A percentile compares a stretch with the other conserved stretches of the same genome.
Evolutionary conservation across 2,888 invertebrate species (phyloP).

Genomic region (Myathropa florea): DNA sequence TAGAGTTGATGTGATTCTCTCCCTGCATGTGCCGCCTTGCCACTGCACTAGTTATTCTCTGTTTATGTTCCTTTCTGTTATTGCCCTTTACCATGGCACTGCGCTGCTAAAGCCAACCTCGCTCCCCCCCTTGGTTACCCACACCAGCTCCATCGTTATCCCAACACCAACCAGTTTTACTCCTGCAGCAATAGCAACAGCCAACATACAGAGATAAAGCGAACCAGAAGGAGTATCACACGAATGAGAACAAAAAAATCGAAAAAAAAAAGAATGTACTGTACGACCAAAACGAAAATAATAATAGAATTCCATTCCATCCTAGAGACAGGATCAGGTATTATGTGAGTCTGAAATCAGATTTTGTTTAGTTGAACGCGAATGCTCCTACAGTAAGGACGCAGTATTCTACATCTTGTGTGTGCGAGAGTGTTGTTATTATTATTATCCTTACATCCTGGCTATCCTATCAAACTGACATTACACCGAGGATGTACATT

Average conservation of each 20-base stretch:
- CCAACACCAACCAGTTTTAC: slow-evolving; percentile 49
- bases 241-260: slow-evolving; percentile 9
- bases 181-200: slow-evolving; percentile 70
- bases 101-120: slow-evolving; percentile 44
- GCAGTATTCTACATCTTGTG: slow-evolving; percentile 71
- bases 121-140: slow-evolving; percentile 1
- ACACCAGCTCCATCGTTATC: slow-evolving; percentile 40
- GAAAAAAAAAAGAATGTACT: slow-evolving; percentile 4
- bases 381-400: slow-evolving; percentile 80
- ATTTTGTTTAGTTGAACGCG: slow-evolving; percentile 78
- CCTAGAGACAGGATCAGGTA: slow-evolving; percentile 71
- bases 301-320: slow-evolving; percentile 68
- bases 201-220: slow-evolving; percentile 58
- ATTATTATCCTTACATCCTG: slow-evolving; percentile 52
- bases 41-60: slow-evolving; percentile 68
- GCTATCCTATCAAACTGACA: slow-evolving; percentile 26
- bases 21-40: slow-evolving; percentile 59
- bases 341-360: slow-evolving; percentile 68
- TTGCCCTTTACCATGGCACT: slow-evolving; percentile 67
- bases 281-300: slow-evolving; percentile 61
- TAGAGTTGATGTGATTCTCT: slow-evolving; percentile 25
- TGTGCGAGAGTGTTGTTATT: slow-evolving; percentile 56
- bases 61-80: slow-evolving; percentile 68
- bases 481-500: slow-evolving; percentile 27
- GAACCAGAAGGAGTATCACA: slow-evolving; percentile 24